Base-by-base conservation (phyloP, 2,113 vertebrate genomes). In the Engystomops pustulosus region DNA sequence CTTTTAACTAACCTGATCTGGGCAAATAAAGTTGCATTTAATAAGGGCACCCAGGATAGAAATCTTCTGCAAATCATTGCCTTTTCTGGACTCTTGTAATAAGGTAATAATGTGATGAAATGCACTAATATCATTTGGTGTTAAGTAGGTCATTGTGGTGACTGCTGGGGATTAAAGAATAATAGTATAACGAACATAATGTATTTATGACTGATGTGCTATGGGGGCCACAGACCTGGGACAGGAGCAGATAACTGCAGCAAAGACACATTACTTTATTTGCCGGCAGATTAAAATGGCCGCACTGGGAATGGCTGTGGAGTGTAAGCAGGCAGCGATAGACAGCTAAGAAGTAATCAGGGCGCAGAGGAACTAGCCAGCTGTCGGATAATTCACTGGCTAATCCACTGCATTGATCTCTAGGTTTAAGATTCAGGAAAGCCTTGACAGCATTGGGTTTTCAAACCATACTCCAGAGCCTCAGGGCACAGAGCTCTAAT, bases 391-490 rank as follows among this genome's bases (percentile, higher is more conserved):
- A 83, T 76, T 65, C 81, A 47, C 17, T 49, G 71, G 58, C 70
- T 83, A 75, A 83, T 83, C 81, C 81, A 76, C 71, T 62, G 38
- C 36, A 83, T 75, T 83, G 53, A 83, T 76, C 41, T 75, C 27
- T 30, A 49, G 45, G 44, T 68, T 51, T 80, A 68, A 49, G 27
- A 68, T 80, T 68, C 60, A 80, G n/a, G 60, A 36, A 77, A 36
- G 74, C 7, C 18, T 77, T 77, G 74, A 77, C 74, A 77, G 74
- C 74, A 58, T 58, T 77, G 74, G 74, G 74, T 77, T 77, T 76
- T 77, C 51, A 58, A 58, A 53, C 25, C 32, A 38, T 36, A 58
- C 74, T 77, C 32, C n/a, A 58, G 51, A 58, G 74, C 74, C 51
- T 25, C 49, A 12, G 74, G 49, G 49, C 74, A 53, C 51, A 36